Evolutionary conservation across 1,140 invertebrate genomes (phyloP), one percentile per base, ranked within the genome.

Genomic region (Procambarus virginalis): DNA sequence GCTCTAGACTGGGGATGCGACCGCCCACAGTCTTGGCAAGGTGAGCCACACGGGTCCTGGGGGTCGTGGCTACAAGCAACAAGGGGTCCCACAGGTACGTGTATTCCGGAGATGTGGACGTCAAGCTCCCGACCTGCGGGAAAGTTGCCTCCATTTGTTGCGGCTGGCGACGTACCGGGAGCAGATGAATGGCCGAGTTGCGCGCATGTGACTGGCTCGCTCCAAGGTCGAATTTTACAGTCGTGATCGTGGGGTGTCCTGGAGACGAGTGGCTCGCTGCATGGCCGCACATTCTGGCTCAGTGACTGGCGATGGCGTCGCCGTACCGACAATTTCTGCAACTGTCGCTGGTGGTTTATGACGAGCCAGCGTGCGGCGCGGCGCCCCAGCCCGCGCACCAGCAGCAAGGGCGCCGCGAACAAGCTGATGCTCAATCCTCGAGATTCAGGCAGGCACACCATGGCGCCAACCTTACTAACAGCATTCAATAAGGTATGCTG

Each of bases 361-460:
- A 88, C 68, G 48, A 88, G n/a, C 86, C 86, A 88, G 64, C 75
- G 86, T 2, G 51, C 68, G n/a, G 79, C 86, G n/a, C 86, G 86
- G 46, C 86, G 86, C 3, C 78, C 70, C 49, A 88, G 12, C 0
- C 86, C 78, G 22, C 86, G 78, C 45, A 75, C 79, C 70, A 88
- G 12, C 34, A 88, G 34, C 46, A 88, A n/a, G 2, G 86, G 86
- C 5, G 64, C 86, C 64, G 34, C 22, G 8, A 88, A 81, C 34
- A 88, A 6, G 22, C 17, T 9, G 12, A 20, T 60, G 46, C 77
- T 51, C 77, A 79, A 22, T 1, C 34, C 34, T 6, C 84, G 75
- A 3, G 34, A 17, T 5, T 87, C 60, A 49, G 76, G 77, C 14
- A 87, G 64, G 46, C 85, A 87, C 5, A 85, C 68, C 83, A 85